Evolutionary conservation across 2,888 invertebrate species (phyloP).

Genomic region (Busseola fusca): DNA sequence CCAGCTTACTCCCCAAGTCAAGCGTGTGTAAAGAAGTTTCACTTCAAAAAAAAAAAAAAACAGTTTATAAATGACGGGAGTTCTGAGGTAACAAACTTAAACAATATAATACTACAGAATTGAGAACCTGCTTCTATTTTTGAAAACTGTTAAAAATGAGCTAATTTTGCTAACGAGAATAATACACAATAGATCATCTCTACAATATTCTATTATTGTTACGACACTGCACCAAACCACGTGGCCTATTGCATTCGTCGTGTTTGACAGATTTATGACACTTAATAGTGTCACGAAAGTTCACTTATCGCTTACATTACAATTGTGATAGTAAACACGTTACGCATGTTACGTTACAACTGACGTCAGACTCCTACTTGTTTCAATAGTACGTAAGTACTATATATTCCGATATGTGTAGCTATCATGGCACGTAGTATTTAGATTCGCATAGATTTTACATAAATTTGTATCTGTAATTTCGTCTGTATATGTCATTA

Average conservation of each 20-base stretch:
- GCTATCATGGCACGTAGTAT: neutral
- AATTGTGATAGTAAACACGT: constrained; percentile 49
- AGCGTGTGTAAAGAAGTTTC: no score
- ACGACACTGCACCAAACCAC: neutral
- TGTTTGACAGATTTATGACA: constrained; percentile 31
- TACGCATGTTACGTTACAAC: constrained; percentile 13
- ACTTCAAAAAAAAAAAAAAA: no score
- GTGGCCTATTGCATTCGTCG: constrained; percentile 22
- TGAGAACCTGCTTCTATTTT: no score
- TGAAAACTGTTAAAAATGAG: no score
- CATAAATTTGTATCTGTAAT: constrained; percentile 8
- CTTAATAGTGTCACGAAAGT: constrained; percentile 50
- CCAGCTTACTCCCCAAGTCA: no score
- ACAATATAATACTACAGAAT: no score
- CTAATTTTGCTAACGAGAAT: no score
- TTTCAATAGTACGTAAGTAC: constrained; percentile 34
- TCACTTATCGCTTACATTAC: constrained; percentile 54
- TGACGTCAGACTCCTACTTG: constrained; percentile 31
- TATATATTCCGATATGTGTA: constrained; percentile 12
- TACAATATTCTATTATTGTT: no score
- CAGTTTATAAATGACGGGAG: no score
- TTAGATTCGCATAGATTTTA: constrained; percentile 19
- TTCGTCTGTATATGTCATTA: constrained; percentile 8
- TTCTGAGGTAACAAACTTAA: no score
- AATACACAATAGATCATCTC: no score